Conservation (phyloP, 23 tunicate genomes). For the Styela clava region DNA sequence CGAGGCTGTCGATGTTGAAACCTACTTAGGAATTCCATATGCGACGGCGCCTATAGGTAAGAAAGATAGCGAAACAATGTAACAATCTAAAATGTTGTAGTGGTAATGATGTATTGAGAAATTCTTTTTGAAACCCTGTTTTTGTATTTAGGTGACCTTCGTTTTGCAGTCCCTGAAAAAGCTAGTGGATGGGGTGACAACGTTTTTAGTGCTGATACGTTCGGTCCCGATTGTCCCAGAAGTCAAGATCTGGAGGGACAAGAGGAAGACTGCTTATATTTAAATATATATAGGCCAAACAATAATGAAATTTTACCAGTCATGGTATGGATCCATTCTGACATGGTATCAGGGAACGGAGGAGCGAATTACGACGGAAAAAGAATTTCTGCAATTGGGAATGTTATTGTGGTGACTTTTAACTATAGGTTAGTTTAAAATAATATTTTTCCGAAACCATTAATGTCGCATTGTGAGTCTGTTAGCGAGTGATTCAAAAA, state of each 20-base stretch:
- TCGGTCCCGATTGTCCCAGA: conserved; percentile 5
- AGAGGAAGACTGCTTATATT: conserved; percentile 80
- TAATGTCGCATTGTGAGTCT: no score
- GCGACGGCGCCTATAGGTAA: conserved; percentile 56
- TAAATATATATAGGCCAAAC: conserved; percentile 76
- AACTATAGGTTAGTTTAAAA: conserved; percentile 19
- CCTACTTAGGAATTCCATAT: conserved; percentile 61
- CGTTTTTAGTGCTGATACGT: background rate
- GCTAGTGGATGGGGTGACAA: background rate
- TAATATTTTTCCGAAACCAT: background rate
- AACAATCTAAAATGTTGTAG: background rate
- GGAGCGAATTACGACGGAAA: conserved; percentile 86
- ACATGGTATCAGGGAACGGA: conserved; percentile 37
- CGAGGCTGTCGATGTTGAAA: background rate
- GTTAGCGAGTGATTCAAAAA: no score
- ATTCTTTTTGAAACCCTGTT: background rate
- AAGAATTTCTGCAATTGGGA: conserved; percentile 63
- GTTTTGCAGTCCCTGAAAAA: background rate
- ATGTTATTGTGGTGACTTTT: conserved; percentile 36
- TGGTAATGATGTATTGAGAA: conserved; percentile 1
- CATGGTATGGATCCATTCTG: conserved; percentile 87
- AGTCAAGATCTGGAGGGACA: conserved; percentile 5
- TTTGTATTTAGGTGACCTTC: conserved; percentile 7
- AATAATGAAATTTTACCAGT: conserved; percentile 29
- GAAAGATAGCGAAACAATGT: no score